Evolutionary conservation across 2,113 vertebrate genomes (phyloP).

Genomic region (Psophia crepitans): DNA sequence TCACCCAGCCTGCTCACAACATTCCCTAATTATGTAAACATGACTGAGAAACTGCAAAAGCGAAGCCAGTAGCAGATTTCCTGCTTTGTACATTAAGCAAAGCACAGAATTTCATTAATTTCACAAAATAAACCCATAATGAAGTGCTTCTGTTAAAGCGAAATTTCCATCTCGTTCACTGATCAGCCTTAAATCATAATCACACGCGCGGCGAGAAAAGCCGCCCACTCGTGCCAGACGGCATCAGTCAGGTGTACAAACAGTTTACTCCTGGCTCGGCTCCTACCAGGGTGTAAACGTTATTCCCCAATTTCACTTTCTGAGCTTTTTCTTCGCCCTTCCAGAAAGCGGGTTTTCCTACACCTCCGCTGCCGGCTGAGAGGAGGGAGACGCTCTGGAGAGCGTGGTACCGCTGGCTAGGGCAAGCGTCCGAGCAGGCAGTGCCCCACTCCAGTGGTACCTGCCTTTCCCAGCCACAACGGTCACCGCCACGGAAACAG

Average conservation of each 20-base stretch:
- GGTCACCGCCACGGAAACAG: too few species aligned
- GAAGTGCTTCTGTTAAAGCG: background rate
- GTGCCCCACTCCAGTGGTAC: background rate
- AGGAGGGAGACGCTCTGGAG: background rate
- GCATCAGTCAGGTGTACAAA: background rate
- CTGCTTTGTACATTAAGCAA: conserved; percentile 77
- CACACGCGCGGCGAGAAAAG: background rate
- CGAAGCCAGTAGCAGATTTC: conserved; percentile 67
- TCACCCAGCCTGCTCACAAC: background rate
- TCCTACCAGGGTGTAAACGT: fast-evolving
- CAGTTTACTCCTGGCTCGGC: background rate
- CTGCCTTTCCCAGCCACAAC: fast-evolving
- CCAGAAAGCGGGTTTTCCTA: background rate
- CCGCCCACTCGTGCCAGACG: background rate
- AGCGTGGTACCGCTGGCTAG: fast-evolving
- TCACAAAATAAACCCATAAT: conserved; percentile 36
- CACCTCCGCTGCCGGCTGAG: background rate
- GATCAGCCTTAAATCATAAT: background rate
- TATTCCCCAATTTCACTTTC: fast-evolving
- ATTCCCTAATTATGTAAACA: background rate
- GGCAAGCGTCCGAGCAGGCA: fast-evolving
- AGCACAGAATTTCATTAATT: conserved; percentile 58
- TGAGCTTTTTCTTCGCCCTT: background rate
- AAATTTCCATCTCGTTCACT: background rate
- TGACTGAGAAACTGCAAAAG: conserved; percentile 73